Evolutionary conservation across 1,140 invertebrate genomes (phyloP), one percentile per base, ranked within the genome.

Genomic region (Protaetia brevitarsis): DNA sequence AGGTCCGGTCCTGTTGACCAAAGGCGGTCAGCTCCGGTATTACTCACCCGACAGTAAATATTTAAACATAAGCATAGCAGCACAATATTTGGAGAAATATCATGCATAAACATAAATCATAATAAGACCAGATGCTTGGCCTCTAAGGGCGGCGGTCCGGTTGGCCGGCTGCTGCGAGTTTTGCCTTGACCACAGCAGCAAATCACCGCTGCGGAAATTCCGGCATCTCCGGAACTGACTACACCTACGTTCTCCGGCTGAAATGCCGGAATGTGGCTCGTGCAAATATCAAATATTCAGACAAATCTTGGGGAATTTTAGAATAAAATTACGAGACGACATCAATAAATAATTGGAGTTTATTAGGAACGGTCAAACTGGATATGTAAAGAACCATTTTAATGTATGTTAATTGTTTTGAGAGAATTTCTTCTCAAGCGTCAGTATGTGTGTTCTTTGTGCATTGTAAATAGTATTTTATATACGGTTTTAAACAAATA

Each of bases 1-100:
- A 16, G 6, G 19, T 5, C 19, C 11, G 41, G 19, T 51, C 11
- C 26, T 10, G 41, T 26, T 23, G 41, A 51, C 13, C 41, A 23
- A 51, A 51, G 41, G 41, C 41, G 41, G 41, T 51, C 41, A 51
- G 41, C 41, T 51, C 41, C 41, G 41, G 41, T 23, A 51, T 51
- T 51, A 51, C 41, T 51, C 41, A 10, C 41, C 41, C 41, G 41
- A 51, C 41, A 51, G 41, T 51, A 51, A 51, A 51, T 51, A 51
- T 51, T 51, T 51, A 51, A 51, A 51, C 41, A 51, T 51, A 51
- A 51, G 41, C 41, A 51, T n/a, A n/a, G n/a, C 41, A 16, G 41
- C 26, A 51, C 41, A 51, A 51, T 51, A 51, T 51, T 51, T 51
- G 41, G 41, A 51, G 41, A 51, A 51, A 51, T 51, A 51, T 51